These are phyloP conservation scores for Morpho achilles DNA, from an alignment of 2,888 invertebrate genomes.

Conservation along the genomic window DNA sequence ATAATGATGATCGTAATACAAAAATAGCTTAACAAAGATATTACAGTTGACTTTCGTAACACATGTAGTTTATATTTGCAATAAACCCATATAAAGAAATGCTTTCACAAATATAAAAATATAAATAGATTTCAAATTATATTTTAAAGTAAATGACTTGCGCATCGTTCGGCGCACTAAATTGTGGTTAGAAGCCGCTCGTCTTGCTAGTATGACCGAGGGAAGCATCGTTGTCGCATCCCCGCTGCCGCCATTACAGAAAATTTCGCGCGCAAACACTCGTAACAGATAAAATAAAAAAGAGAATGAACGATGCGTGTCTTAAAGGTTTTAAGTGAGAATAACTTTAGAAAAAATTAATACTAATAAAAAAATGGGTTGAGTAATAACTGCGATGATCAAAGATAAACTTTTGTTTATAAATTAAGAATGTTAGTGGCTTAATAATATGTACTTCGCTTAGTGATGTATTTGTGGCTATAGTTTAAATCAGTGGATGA, in stretches of 20 bases:
- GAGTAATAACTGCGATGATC: slow-evolving; percentile 6
- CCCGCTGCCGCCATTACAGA: slow-evolving; percentile 37
- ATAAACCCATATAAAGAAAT: too few species aligned
- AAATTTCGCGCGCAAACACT: slow-evolving; percentile 63
- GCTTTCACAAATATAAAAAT: neutral
- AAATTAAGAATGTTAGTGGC: neutral
- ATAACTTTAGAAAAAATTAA: slow-evolving; percentile 2
- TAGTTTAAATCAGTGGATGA: too few species aligned
- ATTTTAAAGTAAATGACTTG: slow-evolving; percentile 34
- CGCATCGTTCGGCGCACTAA: slow-evolving; percentile 60
- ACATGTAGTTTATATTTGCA: too few species aligned
- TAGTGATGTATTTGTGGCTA: slow-evolving; percentile 4
- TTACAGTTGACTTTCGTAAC: too few species aligned
- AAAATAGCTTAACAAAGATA: too few species aligned
- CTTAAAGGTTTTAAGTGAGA: slow-evolving; percentile 24
- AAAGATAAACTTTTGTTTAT: slow-evolving; percentile 14
- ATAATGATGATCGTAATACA: too few species aligned
- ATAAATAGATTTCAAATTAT: slow-evolving; percentile 8
- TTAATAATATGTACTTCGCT: neutral
- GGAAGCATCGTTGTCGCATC: slow-evolving; percentile 49
- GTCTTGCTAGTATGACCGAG: slow-evolving; percentile 52
- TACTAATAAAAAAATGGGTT: slow-evolving; percentile 16
- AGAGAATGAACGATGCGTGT: slow-evolving; percentile 26
- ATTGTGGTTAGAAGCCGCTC: slow-evolving; percentile 42
- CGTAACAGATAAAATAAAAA: slow-evolving; percentile 35